Conservation (phyloP, 1,140 invertebrate genomes). For the Apocrypta bakeri region DNA sequence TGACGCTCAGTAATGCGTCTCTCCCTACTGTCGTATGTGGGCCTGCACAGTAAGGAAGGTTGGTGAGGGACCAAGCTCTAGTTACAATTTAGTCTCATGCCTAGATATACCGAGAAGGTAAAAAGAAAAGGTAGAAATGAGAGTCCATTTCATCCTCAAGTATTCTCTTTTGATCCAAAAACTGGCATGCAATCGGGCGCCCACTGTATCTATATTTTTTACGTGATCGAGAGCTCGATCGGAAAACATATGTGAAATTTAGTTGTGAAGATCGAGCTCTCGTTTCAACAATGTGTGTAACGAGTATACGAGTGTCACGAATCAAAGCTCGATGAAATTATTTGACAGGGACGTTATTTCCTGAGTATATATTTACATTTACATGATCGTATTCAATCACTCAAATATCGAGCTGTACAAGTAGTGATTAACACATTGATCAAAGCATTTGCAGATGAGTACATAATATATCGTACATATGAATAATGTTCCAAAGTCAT, state of each 20-base stretch:
- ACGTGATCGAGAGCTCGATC: background rate
- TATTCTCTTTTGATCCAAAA: no score
- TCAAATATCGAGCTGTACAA: background rate
- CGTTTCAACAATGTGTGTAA: background rate
- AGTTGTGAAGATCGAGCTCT: no score
- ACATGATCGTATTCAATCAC: background rate
- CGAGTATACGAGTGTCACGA: background rate
- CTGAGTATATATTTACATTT: background rate
- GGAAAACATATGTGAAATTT: no score
- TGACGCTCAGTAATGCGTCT: no score
- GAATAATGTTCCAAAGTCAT: slow-evolving; percentile 35
- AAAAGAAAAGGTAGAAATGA: no score
- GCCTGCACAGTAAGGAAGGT: no score
- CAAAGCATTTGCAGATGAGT: background rate
- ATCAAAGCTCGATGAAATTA: background rate
- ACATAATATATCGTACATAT: background rate
- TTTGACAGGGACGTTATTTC: slow-evolving; percentile 13
- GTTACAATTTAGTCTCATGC: no score
- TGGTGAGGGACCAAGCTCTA: no score
- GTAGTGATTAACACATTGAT: background rate
- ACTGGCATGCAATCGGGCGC: no score
- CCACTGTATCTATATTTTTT: background rate
- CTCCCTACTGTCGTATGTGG: no score
- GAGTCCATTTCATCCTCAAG: no score
- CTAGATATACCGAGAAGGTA: no score